Evolutionary conservation across 2,888 invertebrate species (phyloP).

Genomic region (Dryadula phaetusa): DNA sequence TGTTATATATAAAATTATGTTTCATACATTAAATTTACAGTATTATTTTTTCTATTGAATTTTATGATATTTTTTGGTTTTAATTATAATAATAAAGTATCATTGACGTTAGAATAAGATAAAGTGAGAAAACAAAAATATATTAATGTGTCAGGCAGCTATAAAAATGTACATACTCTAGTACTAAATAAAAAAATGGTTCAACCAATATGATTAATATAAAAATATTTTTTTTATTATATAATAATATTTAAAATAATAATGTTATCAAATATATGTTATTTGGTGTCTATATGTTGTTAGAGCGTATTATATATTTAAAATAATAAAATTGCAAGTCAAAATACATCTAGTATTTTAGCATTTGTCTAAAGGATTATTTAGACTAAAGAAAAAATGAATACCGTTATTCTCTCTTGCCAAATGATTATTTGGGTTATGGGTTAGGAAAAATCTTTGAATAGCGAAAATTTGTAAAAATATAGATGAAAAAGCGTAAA

Average conservation of each 20-base stretch:
- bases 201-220: constrained; percentile 7
- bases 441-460: no score
- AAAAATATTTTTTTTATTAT: constrained; percentile 4
- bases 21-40: neutral
- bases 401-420: no score
- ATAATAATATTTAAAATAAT: neutral
- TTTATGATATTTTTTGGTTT: no score
- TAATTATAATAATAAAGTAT: neutral
- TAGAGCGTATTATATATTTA: no score
- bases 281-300: neutral
- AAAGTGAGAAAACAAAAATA: neutral
- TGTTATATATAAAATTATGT: neutral
- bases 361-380: no score
- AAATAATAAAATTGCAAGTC: no score
- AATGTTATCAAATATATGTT: neutral
- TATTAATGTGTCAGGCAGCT: constrained; percentile 16
- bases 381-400: no score
- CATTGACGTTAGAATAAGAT: constrained; percentile 6
- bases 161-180: constrained; percentile 16
- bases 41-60: neutral
- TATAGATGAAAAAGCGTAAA: no score
- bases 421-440: no score
- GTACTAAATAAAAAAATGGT: constrained; percentile 13
- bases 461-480: no score
- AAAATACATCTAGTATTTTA: no score